Evolutionary conservation across 2,888 invertebrate genomes (phyloP).

Genomic region (Priapulus caudatus): DNA sequence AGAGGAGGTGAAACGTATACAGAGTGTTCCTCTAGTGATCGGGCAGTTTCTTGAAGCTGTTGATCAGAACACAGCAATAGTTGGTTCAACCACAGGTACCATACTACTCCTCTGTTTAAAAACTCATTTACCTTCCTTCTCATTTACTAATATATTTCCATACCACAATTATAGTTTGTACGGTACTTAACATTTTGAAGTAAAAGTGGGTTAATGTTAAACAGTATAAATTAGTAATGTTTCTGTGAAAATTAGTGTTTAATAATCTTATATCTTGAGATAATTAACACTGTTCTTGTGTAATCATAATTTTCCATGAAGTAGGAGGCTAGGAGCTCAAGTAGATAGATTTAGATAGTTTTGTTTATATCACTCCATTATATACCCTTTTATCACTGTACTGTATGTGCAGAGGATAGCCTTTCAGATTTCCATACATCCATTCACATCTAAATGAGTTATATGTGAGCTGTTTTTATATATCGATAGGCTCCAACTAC

Average conservation of each 20-base stretch:
- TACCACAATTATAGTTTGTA: too few species aligned
- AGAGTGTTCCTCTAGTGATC: constrained; percentile 95
- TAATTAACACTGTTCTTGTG: too few species aligned
- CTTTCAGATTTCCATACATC: constrained; percentile 2
- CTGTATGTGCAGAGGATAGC: not conserved
- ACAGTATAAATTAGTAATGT: not conserved
- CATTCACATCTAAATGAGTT: not conserved
- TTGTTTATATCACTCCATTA: too few species aligned
- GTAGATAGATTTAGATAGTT: too few species aligned
- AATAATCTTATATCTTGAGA: too few species aligned
- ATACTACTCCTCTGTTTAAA: too few species aligned
- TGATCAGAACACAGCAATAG: constrained; percentile 97
- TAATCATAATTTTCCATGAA: too few species aligned
- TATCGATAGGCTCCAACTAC: constrained; percentile 74
- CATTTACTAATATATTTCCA: too few species aligned
- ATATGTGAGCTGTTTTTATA: not conserved
- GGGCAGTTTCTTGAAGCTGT: constrained; percentile 99
- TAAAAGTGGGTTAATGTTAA: not conserved
- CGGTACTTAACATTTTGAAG: not conserved
- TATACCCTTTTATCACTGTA: not conserved
- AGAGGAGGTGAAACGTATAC: constrained; percentile 86
- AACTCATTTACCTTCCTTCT: too few species aligned
- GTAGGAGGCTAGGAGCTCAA: too few species aligned
- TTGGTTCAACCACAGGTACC: constrained; percentile 80
- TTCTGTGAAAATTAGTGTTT: too few species aligned